Percentiles rank a stretch among this genome's conserved stretches.
phyloP scores from a whole-genome alignment of 2,113 vertebrate genomes.

The Empidonax alnorum region DNA sequence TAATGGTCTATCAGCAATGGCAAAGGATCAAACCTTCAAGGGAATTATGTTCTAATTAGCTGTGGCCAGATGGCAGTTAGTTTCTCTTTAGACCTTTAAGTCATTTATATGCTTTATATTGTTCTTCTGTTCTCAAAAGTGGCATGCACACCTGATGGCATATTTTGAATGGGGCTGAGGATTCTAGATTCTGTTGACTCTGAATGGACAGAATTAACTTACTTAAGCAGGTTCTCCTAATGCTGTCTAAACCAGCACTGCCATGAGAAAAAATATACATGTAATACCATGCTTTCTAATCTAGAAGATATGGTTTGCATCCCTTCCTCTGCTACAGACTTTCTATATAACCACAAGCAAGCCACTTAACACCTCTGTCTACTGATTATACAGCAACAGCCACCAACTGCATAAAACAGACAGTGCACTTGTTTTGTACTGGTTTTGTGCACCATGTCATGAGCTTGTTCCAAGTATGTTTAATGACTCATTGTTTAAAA shows the following conservation, averaged over 20 bases:
- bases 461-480: background rate
- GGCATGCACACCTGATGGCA: background rate
- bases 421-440: background rate
- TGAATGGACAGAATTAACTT: background rate
- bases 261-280: background rate
- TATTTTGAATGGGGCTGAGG: background rate
- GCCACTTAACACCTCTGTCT: background rate
- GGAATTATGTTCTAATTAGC: background rate
- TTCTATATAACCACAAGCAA: constrained; percentile 52
- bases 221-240: background rate
- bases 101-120: background rate
- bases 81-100: background rate
- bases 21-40: background rate
- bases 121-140: background rate
- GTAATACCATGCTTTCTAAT: background rate
- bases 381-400: background rate
- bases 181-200: background rate
- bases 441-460: background rate
- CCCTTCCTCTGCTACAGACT: constrained; percentile 23
- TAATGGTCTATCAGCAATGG: background rate
- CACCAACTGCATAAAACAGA: background rate
- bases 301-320: background rate
- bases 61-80: background rate
- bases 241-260: background rate
- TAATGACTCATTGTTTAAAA: background rate